phyloP scores from a whole-genome alignment of 2,797 vertebrate genomes.

The Ataeniobius toweri region DNA sequence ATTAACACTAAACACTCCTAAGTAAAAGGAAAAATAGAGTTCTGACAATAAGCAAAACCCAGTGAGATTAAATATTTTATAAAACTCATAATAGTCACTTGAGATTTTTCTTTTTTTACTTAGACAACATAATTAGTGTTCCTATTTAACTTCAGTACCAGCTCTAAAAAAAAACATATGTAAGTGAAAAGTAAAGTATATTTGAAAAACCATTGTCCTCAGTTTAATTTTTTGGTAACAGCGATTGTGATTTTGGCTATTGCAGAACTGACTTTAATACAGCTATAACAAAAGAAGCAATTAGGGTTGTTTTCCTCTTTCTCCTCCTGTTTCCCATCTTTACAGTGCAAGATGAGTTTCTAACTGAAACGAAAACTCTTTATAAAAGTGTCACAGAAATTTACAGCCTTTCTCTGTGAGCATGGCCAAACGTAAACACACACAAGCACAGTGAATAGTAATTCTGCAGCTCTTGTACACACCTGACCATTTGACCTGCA shows the following conservation, averaged over 20 bases:
- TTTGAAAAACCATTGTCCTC: neutral
- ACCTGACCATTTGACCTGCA: slow-evolving; percentile 52
- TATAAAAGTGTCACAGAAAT: neutral
- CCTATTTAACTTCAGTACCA: neutral
- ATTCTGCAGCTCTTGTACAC: slow-evolving; percentile 11
- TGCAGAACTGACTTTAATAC: neutral
- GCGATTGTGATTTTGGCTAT: neutral
- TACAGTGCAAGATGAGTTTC: neutral
- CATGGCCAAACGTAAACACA: neutral
- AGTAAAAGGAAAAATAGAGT: neutral
- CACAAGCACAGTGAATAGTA: neutral
- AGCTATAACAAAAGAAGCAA: neutral
- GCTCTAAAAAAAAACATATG: neutral
- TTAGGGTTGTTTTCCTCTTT: neutral
- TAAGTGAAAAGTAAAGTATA: neutral
- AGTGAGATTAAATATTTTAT: neutral
- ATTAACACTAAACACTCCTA: neutral
- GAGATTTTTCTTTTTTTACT: neutral
- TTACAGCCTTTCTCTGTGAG: neutral
- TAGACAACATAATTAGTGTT: neutral
- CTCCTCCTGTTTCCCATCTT: neutral
- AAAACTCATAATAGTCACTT: neutral
- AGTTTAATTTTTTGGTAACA: neutral
- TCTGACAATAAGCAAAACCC: neutral
- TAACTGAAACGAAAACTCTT: neutral